These are phyloP conservation scores for Pteromalus puparum DNA, from an alignment of 1,140 invertebrate genomes.

Conservation along the genomic window DNA sequence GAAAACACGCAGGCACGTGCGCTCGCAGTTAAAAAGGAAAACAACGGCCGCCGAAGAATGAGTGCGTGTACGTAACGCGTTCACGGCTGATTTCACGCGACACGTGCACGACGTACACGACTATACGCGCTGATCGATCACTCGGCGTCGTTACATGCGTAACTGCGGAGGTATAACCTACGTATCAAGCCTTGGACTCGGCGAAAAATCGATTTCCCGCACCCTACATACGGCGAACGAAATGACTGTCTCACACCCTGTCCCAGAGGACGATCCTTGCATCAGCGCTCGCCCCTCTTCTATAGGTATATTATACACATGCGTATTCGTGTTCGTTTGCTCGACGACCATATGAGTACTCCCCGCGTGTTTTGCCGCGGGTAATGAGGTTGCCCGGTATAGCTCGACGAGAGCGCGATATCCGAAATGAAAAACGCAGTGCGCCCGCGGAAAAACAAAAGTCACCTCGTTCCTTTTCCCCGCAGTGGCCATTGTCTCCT, in stretches of 20 bases:
- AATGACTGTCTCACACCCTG: neutral
- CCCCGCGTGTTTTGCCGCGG: neutral
- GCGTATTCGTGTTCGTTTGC: neutral
- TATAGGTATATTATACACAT: neutral
- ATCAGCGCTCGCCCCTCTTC: neutral
- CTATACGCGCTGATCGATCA: neutral
- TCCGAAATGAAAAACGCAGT: constrained; percentile 38
- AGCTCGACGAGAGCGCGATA: neutral
- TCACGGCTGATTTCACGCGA: constrained; percentile 10
- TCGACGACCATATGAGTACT: neutral
- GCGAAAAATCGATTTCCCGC: constrained; percentile 37
- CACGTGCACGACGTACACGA: neutral
- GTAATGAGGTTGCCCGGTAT: constrained; percentile 21
- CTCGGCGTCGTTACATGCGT: neutral
- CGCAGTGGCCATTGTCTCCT: neutral
- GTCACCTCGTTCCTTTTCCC: neutral
- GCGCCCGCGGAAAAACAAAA: constrained; percentile 34
- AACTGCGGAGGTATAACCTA: neutral
- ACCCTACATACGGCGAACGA: neutral
- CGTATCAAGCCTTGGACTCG: neutral
- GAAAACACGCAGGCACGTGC: neutral
- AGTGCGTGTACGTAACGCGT: neutral
- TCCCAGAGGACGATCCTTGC: constrained; percentile 2
- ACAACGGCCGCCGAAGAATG: neutral
- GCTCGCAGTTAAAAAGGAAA: neutral